Evolutionary conservation across 2,797 vertebrate species (phyloP).

Genomic region (Falco berigora): DNA sequence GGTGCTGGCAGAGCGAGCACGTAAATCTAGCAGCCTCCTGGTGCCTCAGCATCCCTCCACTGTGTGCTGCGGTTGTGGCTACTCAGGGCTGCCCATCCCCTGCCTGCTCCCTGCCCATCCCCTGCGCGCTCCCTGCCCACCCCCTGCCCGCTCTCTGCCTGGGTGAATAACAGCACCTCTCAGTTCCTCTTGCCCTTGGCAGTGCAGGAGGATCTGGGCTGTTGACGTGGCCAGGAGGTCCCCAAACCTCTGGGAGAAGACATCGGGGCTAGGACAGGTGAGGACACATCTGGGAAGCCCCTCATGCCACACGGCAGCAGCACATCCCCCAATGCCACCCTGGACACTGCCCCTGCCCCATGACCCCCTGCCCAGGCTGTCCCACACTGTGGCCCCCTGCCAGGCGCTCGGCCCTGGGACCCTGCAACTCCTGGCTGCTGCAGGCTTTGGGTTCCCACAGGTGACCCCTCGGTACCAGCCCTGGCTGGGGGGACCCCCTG

Average conservation of each 20-base stretch:
- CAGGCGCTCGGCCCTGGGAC: not conserved
- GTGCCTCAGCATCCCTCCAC: not conserved
- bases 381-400: not conserved
- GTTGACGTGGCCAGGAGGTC: not conserved
- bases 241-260: not conserved
- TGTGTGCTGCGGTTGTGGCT: not conserved
- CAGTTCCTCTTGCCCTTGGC: not conserved
- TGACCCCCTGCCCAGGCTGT: not conserved
- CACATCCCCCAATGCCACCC: not conserved
- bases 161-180: too few species aligned
- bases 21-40: accelerated
- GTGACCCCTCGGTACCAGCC: not conserved
- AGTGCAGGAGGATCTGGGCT: not conserved
- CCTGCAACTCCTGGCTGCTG: not conserved
- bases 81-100: not conserved
- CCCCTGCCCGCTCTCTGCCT: not conserved
- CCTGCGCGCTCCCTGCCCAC: not conserved
- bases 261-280: accelerated
- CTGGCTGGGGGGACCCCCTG: not conserved
- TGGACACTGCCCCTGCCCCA: not conserved
- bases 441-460: accelerated
- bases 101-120: not conserved
- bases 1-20: accelerated
- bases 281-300: not conserved
- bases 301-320: not conserved